Evolutionary conservation across 2,888 invertebrate genomes (phyloP).

Genomic region (Epinotia demarniana): DNA sequence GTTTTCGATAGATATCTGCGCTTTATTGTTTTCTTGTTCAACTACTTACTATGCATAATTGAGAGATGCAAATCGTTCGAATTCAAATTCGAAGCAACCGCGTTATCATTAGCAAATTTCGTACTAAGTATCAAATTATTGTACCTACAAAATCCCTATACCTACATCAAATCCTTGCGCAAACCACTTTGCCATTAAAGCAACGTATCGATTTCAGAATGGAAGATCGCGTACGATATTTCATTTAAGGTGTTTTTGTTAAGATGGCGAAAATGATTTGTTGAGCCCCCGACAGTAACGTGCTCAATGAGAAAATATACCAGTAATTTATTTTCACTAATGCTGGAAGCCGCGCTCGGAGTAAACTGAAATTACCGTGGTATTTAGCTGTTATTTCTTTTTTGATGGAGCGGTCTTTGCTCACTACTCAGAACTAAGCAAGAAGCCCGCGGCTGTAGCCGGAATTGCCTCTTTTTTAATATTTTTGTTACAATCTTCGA

Average conservation of each 20-base stretch:
- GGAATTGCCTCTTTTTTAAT: constrained; percentile 6
- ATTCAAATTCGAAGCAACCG: not conserved
- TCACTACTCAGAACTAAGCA: constrained; percentile 24
- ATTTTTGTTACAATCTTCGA: not conserved
- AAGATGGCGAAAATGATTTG: constrained; percentile 50
- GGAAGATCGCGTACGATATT: constrained; percentile 24
- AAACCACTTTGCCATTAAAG: constrained; percentile 35
- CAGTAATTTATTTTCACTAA: constrained; percentile 60
- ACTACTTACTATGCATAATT: too few relatives aligned
- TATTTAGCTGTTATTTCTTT: constrained; percentile 53
- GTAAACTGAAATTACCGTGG: constrained; percentile 55
- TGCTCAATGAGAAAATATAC: constrained; percentile 53
- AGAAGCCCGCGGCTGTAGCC: not conserved
- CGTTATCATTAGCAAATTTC: not conserved
- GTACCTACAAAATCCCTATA: not conserved
- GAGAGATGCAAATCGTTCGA: too few relatives aligned
- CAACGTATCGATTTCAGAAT: constrained; percentile 37
- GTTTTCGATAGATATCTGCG: too few relatives aligned
- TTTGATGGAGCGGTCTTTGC: constrained; percentile 32
- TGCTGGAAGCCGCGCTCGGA: constrained; percentile 48
- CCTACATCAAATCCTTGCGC: not conserved
- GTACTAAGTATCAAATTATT: not conserved
- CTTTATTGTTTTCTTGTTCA: too few relatives aligned
- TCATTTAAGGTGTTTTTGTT: constrained; percentile 35
- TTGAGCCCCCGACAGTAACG: constrained; percentile 42